Evolutionary conservation across 2,113 vertebrate species (phyloP).

Genomic region (Enhydra lutris): DNA sequence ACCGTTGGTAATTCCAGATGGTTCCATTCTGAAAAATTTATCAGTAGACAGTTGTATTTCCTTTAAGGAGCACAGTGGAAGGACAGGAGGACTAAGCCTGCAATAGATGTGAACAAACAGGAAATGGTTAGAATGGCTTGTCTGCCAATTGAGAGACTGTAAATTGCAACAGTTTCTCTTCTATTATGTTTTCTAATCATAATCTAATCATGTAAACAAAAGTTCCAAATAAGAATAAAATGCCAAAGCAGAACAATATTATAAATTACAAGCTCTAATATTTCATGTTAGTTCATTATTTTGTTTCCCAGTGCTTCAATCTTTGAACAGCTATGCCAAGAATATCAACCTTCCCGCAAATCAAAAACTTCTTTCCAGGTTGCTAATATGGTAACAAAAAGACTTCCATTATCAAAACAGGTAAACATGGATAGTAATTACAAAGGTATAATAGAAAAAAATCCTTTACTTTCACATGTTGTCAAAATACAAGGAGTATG

Average conservation of each 20-base stretch:
- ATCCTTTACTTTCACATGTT: background rate
- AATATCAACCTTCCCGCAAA: background rate
- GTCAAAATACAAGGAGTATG: background rate
- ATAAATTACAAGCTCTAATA: background rate
- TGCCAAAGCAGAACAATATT: background rate
- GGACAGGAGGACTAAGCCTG: slow-evolving; percentile 84
- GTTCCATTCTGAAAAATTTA: slow-evolving; percentile 87
- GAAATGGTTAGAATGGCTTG: background rate
- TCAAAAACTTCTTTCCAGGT: background rate
- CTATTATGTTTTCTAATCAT: background rate
- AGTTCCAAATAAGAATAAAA: background rate
- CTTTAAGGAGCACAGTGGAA: slow-evolving; percentile 78
- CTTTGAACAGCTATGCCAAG: background rate
- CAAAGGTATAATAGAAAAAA: background rate
- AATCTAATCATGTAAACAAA: background rate
- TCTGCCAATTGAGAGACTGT: background rate
- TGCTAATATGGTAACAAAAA: background rate
- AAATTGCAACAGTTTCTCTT: background rate
- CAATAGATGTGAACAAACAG: background rate
- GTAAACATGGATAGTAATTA: background rate
- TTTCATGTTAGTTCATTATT: background rate
- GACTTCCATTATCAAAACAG: background rate
- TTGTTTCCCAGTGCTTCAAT: background rate
- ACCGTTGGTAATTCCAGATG: slow-evolving; percentile 88
- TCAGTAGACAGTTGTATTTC: slow-evolving; percentile 71